phyloP scores from a whole-genome alignment of 2,797 vertebrate genomes.

The Ambastaia sidthimunki region DNA sequence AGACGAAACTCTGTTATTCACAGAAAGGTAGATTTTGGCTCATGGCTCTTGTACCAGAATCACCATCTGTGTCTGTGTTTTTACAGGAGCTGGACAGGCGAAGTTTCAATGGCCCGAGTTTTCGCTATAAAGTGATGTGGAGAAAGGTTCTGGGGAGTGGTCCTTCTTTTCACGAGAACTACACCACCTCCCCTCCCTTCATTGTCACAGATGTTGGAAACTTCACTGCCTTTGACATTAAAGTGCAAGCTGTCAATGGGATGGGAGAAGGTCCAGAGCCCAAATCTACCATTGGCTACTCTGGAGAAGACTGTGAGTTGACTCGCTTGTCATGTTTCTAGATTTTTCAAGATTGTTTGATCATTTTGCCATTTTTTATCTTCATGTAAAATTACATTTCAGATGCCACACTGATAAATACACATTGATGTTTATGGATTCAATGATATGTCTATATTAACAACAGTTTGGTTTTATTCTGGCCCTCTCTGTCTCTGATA shows the following conservation, averaged over 20 bases:
- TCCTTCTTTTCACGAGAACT: conserved; percentile 77
- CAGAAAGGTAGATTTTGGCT: background rate
- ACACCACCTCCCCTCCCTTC: conserved; percentile 72
- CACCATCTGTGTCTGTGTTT: conserved; percentile 1
- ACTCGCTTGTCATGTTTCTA: background rate
- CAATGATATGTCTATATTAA: background rate
- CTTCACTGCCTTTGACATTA: conserved; percentile 88
- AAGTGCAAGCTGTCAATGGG: conserved; percentile 86
- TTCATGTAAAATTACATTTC: conserved; percentile 1
- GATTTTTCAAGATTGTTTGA: background rate
- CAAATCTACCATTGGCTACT: conserved; percentile 82
- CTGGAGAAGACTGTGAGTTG: conserved; percentile 89
- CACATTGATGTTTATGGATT: background rate
- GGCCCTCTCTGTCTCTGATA: conserved; percentile 63
- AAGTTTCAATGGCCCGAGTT: conserved; percentile 82
- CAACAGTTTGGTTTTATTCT: background rate
- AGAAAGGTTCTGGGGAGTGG: conserved; percentile 76
- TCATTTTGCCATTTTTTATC: too few relatives aligned
- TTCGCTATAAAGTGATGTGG: conserved; percentile 88
- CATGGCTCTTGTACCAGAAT: background rate
- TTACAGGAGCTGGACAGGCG: conserved; percentile 76
- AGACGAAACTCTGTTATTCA: background rate
- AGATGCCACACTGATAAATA: background rate
- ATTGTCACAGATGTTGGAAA: conserved; percentile 76
- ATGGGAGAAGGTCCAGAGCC: conserved; percentile 84